Conservation (phyloP, 2,113 vertebrate genomes). For the Anthoscopus minutus region DNA sequence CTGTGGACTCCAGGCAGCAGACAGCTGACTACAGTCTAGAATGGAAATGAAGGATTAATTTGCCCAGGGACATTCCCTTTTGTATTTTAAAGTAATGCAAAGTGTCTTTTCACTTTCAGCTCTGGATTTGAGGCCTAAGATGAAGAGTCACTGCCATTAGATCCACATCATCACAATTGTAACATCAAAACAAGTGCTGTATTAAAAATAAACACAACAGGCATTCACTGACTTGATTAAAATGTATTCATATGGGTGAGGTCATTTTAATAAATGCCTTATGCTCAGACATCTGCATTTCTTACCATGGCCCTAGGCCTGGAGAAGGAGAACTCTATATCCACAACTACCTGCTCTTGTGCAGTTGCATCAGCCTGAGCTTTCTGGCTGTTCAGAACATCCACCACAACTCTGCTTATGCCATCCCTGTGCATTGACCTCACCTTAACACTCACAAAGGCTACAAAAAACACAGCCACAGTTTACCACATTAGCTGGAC, state of each 20-base stretch:
- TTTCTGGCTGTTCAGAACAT: background rate
- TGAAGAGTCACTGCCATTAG: constrained; percentile 42
- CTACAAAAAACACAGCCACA: background rate
- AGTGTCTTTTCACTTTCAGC: constrained; percentile 64
- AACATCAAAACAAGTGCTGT: constrained; percentile 49
- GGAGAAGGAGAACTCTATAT: background rate
- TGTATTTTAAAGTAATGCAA: constrained; percentile 58
- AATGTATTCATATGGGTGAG: constrained; percentile 53
- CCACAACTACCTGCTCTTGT: background rate
- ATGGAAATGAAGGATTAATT: constrained; percentile 48
- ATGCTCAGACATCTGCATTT: constrained; percentile 38
- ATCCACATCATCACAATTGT: constrained; percentile 52
- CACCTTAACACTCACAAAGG: background rate
- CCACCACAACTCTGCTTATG: background rate
- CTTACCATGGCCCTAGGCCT: constrained; percentile 34
- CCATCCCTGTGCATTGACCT: background rate
- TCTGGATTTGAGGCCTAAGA: constrained; percentile 31
- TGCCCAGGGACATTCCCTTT: constrained; percentile 46
- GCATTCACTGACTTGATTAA: constrained; percentile 55
- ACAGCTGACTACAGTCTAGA: constrained; percentile 47
- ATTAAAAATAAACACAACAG: constrained; percentile 57
- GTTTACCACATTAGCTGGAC: background rate
- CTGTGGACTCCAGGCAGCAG: constrained; percentile 47
- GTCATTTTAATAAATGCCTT: constrained; percentile 53
- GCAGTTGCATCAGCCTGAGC: constrained; percentile 33